phyloP scores from a whole-genome alignment of 1,140 invertebrate species.

The Centruroides sculpturatus region DNA sequence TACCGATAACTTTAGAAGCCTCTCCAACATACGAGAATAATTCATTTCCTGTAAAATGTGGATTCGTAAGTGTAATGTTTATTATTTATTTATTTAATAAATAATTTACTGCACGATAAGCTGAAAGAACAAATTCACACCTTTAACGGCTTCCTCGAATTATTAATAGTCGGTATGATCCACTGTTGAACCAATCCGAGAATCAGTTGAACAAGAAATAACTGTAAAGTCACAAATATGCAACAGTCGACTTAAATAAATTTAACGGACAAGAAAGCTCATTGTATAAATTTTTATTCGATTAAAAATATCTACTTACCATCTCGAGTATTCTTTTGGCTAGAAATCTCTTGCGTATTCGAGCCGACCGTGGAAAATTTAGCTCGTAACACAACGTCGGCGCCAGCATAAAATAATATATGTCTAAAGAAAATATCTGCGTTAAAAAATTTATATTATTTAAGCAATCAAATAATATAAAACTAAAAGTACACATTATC shows the following conservation, averaged over 20 bases:
- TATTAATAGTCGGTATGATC: slow-evolving; percentile 92
- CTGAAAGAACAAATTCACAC: slow-evolving; percentile 21
- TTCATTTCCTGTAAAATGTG: slow-evolving; percentile 62
- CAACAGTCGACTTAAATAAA: too few species aligned
- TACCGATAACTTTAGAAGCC: slow-evolving; percentile 42
- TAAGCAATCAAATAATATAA: too few species aligned
- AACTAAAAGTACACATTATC: too few species aligned
- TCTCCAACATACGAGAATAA: slow-evolving; percentile 34
- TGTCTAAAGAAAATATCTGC: slow-evolving; percentile 37
- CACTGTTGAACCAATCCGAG: slow-evolving; percentile 91
- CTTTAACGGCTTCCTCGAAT: slow-evolving; percentile 83
- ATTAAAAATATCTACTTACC: slow-evolving; percentile 22
- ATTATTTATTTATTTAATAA: too few species aligned
- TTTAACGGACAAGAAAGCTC: too few species aligned
- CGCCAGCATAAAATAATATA: slow-evolving; percentile 84
- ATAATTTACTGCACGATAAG: too few species aligned
- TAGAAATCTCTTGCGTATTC: slow-evolving; percentile 58
- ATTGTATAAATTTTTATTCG: too few species aligned
- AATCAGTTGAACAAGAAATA: slow-evolving; percentile 64
- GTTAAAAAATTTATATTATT: too few species aligned
- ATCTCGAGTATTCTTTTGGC: slow-evolving; percentile 36
- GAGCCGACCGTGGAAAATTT: slow-evolving; percentile 80
- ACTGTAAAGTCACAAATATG: slow-evolving; percentile 32
- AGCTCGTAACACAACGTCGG: slow-evolving; percentile 97
- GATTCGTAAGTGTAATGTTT: neutral